A percentile compares a stretch with the other conserved stretches of the same genome.
These are phyloP conservation scores for Gastrophryne carolinensis DNA, from an alignment of 2,797 vertebrate species.

Conservation along the genomic window DNA sequence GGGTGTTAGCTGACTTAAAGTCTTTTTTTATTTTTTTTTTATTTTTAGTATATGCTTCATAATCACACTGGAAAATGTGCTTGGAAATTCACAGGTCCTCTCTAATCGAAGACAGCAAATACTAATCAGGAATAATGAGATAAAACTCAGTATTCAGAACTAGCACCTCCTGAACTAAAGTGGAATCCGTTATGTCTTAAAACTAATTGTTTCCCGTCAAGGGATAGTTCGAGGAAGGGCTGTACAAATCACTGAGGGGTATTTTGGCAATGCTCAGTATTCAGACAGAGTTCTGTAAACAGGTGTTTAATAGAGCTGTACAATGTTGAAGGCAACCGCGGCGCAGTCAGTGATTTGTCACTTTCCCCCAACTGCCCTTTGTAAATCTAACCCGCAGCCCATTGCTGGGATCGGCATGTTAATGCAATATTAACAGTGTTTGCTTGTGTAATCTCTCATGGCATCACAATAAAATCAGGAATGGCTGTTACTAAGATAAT, in stretches of 20 bases:
- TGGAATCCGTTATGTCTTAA: conserved; percentile 29
- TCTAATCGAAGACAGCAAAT: background rate
- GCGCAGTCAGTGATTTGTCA: conserved; percentile 30
- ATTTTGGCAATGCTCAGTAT: conserved; percentile 30
- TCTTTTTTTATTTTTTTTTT: too few relatives aligned
- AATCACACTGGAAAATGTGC: background rate
- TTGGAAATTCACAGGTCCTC: background rate
- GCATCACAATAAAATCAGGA: conserved; percentile 4
- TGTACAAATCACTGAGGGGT: conserved; percentile 35
- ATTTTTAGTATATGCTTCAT: background rate
- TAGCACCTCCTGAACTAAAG: conserved; percentile 15
- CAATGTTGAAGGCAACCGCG: conserved; percentile 4
- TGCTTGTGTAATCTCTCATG: conserved; percentile 15
- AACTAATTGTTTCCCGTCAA: conserved; percentile 37
- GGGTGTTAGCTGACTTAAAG: too few relatives aligned
- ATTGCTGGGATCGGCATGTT: conserved; percentile 12
- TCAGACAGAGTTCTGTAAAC: conserved; percentile 33
- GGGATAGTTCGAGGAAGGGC: conserved; percentile 23
- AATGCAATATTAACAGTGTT: conserved; percentile 34
- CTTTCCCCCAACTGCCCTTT: conserved; percentile 41
- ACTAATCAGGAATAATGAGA: conserved; percentile 10
- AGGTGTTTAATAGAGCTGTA: conserved; percentile 45
- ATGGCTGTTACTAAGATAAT: background rate
- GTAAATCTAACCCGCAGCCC: conserved; percentile 11
- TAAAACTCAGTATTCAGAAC: conserved; percentile 25